Percentiles rank a stretch among this genome's conserved stretches.
Conservation (phyloP, 2,113 vertebrate genomes). For the Nerophis ophidion region DNA sequence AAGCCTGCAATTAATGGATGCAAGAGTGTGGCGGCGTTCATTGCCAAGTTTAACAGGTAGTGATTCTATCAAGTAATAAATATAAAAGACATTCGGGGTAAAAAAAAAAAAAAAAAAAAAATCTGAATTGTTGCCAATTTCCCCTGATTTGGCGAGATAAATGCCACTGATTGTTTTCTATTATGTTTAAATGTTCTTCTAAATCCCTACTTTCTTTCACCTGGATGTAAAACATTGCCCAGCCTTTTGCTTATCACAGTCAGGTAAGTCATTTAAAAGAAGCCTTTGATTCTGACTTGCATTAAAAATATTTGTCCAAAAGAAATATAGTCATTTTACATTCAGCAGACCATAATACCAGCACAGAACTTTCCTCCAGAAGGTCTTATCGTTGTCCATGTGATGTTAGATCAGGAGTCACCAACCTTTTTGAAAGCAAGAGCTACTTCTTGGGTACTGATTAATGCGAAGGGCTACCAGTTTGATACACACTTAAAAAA, state of each 20-base stretch:
- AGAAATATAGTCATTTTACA: too few relatives aligned
- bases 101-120: slow-evolving; percentile 50
- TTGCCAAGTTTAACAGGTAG: slow-evolving; percentile 32
- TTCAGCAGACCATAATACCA: background rate
- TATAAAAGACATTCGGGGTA: slow-evolving; percentile 9
- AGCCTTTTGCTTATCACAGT: too few relatives aligned
- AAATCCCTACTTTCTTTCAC: background rate
- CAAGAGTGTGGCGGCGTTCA: slow-evolving; percentile 23
- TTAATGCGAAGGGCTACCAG: too few relatives aligned
- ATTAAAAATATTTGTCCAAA: background rate
- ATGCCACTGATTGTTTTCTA: slow-evolving; percentile 2
- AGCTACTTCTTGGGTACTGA: too few relatives aligned
- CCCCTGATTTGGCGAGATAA: slow-evolving; percentile 45
- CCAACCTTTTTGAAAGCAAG: too few relatives aligned
- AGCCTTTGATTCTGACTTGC: background rate
- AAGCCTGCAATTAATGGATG: slow-evolving; percentile 46
- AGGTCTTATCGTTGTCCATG: too few relatives aligned
- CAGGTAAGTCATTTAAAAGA: background rate
- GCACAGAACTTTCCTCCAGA: background rate
- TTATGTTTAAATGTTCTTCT: background rate
- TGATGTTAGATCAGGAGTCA: too few relatives aligned
- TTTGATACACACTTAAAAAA: too few relatives aligned
- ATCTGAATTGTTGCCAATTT: slow-evolving; percentile 50
- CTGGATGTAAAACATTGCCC: background rate
- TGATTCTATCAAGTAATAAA: slow-evolving; percentile 46